Conservation (phyloP, 1,140 invertebrate genomes). For the Drosophila pallidifrons region DNA sequence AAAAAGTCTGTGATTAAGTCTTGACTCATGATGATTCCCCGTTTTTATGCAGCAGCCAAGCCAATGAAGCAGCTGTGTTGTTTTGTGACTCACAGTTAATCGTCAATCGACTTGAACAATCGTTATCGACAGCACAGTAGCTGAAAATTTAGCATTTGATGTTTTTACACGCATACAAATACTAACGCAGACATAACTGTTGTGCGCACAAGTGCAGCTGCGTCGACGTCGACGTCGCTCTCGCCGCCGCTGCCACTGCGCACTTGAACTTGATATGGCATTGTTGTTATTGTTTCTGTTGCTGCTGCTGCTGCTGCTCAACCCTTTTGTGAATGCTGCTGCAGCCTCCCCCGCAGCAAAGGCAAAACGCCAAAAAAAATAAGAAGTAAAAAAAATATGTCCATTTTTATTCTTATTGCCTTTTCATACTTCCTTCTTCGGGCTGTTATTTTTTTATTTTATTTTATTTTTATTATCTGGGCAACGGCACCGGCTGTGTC, state of each 20-base stretch:
- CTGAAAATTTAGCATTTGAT: slow-evolving; percentile 5
- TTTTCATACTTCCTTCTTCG: slow-evolving; percentile 23
- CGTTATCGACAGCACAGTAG: neutral
- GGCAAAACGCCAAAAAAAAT: slow-evolving; percentile 21
- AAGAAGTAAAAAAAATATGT: slow-evolving; percentile 14
- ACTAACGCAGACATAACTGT: slow-evolving; percentile 10
- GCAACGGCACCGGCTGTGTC: slow-evolving; percentile 16
- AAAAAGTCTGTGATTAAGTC: slow-evolving; percentile 15
- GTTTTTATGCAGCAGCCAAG: neutral
- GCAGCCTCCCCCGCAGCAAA: slow-evolving; percentile 46
- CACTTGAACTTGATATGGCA: slow-evolving; percentile 71
- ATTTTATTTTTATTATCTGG: slow-evolving; percentile 33
- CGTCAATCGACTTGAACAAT: slow-evolving; percentile 5
- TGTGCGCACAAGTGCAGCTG: slow-evolving; percentile 53
- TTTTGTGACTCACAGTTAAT: slow-evolving; percentile 11
- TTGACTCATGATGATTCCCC: slow-evolving; percentile 33
- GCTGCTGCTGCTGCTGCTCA: slow-evolving; percentile 23
- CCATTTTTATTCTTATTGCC: slow-evolving; percentile 19
- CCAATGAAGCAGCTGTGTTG: slow-evolving; percentile 15
- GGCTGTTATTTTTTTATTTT: neutral
- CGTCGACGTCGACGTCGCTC: slow-evolving; percentile 17
- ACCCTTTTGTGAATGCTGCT: slow-evolving; percentile 29
- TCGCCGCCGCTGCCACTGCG: slow-evolving; percentile 28
- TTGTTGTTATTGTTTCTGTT: neutral
- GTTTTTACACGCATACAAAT: neutral